Conservation (phyloP, 2,888 invertebrate species). For the Agrotis clavis region DNA sequence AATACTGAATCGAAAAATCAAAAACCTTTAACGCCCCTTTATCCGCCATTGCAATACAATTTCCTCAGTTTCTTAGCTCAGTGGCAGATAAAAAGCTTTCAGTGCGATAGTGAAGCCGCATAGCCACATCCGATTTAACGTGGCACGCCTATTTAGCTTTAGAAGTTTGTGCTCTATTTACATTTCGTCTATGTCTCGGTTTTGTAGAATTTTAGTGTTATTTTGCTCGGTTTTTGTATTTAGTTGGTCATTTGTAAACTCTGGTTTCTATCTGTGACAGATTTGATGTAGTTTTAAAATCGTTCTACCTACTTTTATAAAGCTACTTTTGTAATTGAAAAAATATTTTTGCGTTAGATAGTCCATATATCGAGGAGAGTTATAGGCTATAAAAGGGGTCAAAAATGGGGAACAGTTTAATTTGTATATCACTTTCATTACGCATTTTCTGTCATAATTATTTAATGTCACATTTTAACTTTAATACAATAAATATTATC, state of each 20-base stretch:
- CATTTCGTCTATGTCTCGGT: constrained; percentile 10
- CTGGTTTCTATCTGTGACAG: not conserved
- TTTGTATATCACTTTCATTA: too few relatives aligned
- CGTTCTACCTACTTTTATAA: not conserved
- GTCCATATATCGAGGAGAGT: too few relatives aligned
- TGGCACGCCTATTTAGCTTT: constrained; percentile 50
- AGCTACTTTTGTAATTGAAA: too few relatives aligned
- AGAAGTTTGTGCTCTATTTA: constrained; percentile 39
- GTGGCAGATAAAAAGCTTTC: constrained; percentile 61
- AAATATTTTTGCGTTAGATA: not conserved
- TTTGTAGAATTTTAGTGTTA: constrained; percentile 3
- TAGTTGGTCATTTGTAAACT: not conserved
- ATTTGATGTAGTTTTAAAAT: not conserved
- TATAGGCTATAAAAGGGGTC: too few relatives aligned
- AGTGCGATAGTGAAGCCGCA: constrained; percentile 51
- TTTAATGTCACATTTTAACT: too few relatives aligned
- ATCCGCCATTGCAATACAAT: constrained; percentile 21
- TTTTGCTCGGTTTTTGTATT: not conserved
- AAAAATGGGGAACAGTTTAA: too few relatives aligned
- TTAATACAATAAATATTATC: too few relatives aligned
- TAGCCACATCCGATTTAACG: constrained; percentile 54
- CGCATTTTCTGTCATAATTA: too few relatives aligned
- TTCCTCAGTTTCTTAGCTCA: constrained; percentile 39
- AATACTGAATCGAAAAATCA: too few relatives aligned
- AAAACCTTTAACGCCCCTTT: too few relatives aligned